Evolutionary conservation across 2,797 vertebrate species (phyloP), one percentile per base, ranked within the genome.

Genomic region (Phylloscopus collybita): DNA sequence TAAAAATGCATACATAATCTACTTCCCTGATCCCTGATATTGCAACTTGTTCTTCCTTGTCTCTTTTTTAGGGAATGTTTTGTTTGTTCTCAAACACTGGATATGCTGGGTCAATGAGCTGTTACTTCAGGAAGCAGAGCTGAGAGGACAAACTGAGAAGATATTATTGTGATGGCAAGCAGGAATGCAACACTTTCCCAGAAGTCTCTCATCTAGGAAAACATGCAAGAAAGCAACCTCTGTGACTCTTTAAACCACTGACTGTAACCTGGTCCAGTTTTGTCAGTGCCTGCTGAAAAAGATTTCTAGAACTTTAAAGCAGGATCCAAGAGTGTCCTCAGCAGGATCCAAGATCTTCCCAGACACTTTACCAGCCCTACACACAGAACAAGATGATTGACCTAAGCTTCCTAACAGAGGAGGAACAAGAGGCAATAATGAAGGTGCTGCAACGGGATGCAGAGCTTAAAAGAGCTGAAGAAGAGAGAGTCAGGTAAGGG

Each of bases 351-450:
- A 72, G 62, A 73, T 45, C 36, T 79, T 66, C 26, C 45, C 40
- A 23, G 13, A 51, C 57, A 27, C 61, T 93, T 86, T 10, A 17
- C 11, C 51, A 69, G 16, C 8, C 21, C 34, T 34, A 18, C 36
- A 51, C 20, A 11, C 13, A 23, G 36, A 30, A 6, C 90, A 97
- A 94, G 97, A 99, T 99, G 99, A 99, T 99, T 34, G 99, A 99
- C 95, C 96, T 99, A 94, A 99, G 99, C 88, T 99, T 99, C 93
- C 97, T 99, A 92, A 99, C 99, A 0, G 99, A 99, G 71, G 98
- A 99, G 76, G 99, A 99, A 72, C 98, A 99, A 96, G 98, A 98
- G 56, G 95, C 96, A 54, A 99, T 99, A 97, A 96, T 98, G 98
- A 97, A 97, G 19, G 99, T 99, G 79, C 93, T 99, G 69, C 98